Evolutionary conservation across 1,140 invertebrate genomes (phyloP).

Genomic region (Zaprionus ghesquierei): DNA sequence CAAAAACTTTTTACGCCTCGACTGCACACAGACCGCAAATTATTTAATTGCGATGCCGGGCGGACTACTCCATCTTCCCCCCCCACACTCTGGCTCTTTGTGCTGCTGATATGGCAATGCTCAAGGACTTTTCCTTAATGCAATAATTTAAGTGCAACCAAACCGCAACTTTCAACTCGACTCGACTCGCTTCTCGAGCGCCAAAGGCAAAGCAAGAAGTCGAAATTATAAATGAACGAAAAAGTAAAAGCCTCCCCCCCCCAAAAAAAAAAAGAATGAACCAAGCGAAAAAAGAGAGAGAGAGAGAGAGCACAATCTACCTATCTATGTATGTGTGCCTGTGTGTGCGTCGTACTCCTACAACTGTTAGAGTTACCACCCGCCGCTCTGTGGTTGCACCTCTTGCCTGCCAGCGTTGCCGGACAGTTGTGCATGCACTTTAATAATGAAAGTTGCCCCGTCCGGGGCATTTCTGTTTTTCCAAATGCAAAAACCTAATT

Average conservation of each 20-base stretch:
- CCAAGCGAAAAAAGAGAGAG: slow-evolving; percentile 3
- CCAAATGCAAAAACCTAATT: slow-evolving; percentile 74
- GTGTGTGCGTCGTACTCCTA: neutral
- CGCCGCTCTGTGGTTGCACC: neutral
- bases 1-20: slow-evolving; percentile 56
- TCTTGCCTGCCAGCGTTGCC: slow-evolving; percentile 36
- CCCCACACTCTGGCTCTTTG: neutral
- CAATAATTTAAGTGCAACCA: slow-evolving; percentile 77
- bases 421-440: slow-evolving; percentile 57
- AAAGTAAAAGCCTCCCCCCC: slow-evolving; percentile 21
- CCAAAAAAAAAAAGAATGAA: neutral
- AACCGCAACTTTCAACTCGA: slow-evolving; percentile 67
- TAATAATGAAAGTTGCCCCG: slow-evolving; percentile 73
- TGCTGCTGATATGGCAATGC: slow-evolving; percentile 35
- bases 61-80: neutral
- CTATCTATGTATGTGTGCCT: too few species aligned
- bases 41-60: slow-evolving; percentile 72
- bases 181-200: slow-evolving; percentile 24
- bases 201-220: slow-evolving; percentile 52
- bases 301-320: neutral
- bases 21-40: slow-evolving; percentile 69
- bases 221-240: slow-evolving; percentile 76
- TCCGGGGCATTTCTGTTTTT: slow-evolving; percentile 49
- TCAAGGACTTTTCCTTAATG: slow-evolving; percentile 70
- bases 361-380: too few species aligned